These are phyloP conservation scores for Labia minor DNA, from an alignment of 2,888 invertebrate genomes.

Conservation along the genomic window DNA sequence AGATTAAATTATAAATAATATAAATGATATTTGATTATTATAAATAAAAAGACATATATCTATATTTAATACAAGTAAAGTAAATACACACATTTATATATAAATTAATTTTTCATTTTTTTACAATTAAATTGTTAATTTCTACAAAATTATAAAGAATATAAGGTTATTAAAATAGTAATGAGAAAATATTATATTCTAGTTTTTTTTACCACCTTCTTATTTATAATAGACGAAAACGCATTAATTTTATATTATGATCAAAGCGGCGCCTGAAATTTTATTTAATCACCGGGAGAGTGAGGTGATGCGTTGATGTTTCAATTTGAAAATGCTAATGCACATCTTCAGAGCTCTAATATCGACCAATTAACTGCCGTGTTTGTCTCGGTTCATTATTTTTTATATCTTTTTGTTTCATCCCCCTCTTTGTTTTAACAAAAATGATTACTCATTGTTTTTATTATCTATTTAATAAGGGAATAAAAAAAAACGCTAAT, in stretches of 20 bases:
- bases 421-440: background rate
- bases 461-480: constrained; percentile 4
- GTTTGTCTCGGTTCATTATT: background rate
- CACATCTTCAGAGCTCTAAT: background rate
- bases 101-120: too few relatives aligned
- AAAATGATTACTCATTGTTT: constrained; percentile 13
- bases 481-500: background rate
- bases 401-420: background rate
- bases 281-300: background rate
- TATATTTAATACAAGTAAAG: too few relatives aligned
- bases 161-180: too few relatives aligned
- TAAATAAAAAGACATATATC: too few relatives aligned
- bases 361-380: constrained; percentile 6
- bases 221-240: too few relatives aligned
- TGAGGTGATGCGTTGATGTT: background rate
- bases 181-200: too few relatives aligned
- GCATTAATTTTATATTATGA: constrained; percentile 2
- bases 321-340: constrained; percentile 2
- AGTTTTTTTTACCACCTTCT: too few relatives aligned
- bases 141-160: too few relatives aligned
- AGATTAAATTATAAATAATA: too few relatives aligned
- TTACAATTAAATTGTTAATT: too few relatives aligned
- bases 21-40: too few relatives aligned
- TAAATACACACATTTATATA: too few relatives aligned
- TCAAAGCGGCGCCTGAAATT: constrained; percentile 1